Percentiles rank a stretch among this genome's conserved stretches.
Evolutionary conservation across 2,888 invertebrate genomes (phyloP).

Genomic region (Orthosia cruda): DNA sequence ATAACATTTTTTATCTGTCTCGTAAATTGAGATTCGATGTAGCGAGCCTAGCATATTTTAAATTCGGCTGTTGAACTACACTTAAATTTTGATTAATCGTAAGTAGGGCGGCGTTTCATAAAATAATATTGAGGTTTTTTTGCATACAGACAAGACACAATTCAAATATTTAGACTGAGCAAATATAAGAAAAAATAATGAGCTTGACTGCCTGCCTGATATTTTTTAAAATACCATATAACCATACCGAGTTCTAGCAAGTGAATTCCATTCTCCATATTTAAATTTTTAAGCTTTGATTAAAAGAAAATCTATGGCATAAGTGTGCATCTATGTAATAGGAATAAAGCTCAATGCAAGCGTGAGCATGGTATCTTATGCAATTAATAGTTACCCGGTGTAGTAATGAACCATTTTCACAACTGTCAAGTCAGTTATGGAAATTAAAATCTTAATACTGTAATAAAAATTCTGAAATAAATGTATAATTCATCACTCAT

Average conservation of each 20-base stretch:
- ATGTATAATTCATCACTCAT: slow-evolving; percentile 89
- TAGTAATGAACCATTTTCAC: slow-evolving; percentile 60
- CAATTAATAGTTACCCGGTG: slow-evolving; percentile 26
- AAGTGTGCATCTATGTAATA: background rate
- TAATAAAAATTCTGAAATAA: slow-evolving; percentile 84
- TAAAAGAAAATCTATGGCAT: background rate
- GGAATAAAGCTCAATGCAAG: background rate
- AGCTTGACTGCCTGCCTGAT: background rate
- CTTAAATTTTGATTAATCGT: slow-evolving; percentile 10
- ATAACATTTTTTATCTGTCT: slow-evolving; percentile 68
- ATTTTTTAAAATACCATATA: background rate
- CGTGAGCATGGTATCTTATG: background rate
- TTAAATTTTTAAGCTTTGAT: background rate
- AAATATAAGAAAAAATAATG: background rate
- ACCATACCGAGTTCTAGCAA: background rate
- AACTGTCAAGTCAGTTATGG: slow-evolving; percentile 70
- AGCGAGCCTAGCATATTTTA: slow-evolving; percentile 27
- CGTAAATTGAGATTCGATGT: slow-evolving; percentile 56
- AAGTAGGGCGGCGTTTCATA: too few species aligned
- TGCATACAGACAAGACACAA: background rate
- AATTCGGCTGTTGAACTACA: slow-evolving; percentile 33
- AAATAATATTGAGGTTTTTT: background rate
- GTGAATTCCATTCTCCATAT: background rate
- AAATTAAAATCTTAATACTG: slow-evolving; percentile 75
- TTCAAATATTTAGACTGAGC: background rate